phyloP scores from a whole-genome alignment of 1,140 invertebrate species.

The Batillaria attramentaria region DNA sequence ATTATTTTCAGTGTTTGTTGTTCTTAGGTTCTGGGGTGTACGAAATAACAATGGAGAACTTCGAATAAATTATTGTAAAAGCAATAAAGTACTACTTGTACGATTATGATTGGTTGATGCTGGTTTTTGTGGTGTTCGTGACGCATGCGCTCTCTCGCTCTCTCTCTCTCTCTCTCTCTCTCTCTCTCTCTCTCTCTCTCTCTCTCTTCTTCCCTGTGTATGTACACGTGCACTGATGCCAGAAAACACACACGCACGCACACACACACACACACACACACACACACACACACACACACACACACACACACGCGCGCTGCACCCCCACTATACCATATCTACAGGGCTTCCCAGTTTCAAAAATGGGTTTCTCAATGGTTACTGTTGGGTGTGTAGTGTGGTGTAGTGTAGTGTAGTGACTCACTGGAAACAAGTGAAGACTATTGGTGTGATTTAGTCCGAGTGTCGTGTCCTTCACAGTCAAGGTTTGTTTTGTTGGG shows the following conservation, averaged over 20 bases:
- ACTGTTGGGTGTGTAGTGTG: neutral
- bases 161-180: neutral
- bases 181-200: slow-evolving; percentile 11
- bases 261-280: no score
- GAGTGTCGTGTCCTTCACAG: no score
- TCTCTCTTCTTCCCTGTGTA: neutral
- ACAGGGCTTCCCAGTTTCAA: neutral
- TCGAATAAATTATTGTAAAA: neutral
- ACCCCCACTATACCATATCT: neutral
- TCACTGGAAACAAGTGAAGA: neutral
- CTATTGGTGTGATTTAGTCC: no score
- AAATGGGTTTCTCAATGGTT: neutral
- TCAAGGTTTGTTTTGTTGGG: no score
- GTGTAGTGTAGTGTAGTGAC: neutral
- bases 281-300: neutral
- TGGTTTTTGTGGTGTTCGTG: neutral
- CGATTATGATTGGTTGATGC: neutral
- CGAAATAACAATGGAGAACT: neutral
- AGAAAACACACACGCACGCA: neutral
- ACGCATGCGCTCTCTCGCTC: neutral
- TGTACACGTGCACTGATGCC: neutral
- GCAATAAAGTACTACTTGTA: no score
- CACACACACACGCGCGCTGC: neutral
- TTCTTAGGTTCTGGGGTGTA: neutral
- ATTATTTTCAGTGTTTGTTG: neutral